phyloP scores from a whole-genome alignment of 2,113 vertebrate species.

The Rattus norvegicus region GRCr8 NC_086020.1:61207001-61207500 shows the following conservation, averaged over 20 bases:
- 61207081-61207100: background rate
- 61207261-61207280: background rate
- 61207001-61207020: background rate
- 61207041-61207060: no score
- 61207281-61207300: background rate
- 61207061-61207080: background rate
- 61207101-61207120: background rate
- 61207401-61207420: background rate
- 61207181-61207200: no score
- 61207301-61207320: background rate
- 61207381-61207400: background rate
- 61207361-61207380: background rate
- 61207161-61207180: background rate
- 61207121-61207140: background rate
- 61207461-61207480: background rate
- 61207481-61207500: background rate
- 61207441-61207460: background rate
- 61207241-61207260: background rate
- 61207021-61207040: background rate
- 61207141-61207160: background rate
- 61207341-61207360: background rate
- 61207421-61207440: background rate
- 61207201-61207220: no score
- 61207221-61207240: no score
- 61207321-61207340: background rate